A percentile compares a stretch with the other conserved stretches of the same genome.
Evolutionary conservation across 2,113 vertebrate species (phyloP).

Genomic region (Rhabdomys dilectus): DNA sequence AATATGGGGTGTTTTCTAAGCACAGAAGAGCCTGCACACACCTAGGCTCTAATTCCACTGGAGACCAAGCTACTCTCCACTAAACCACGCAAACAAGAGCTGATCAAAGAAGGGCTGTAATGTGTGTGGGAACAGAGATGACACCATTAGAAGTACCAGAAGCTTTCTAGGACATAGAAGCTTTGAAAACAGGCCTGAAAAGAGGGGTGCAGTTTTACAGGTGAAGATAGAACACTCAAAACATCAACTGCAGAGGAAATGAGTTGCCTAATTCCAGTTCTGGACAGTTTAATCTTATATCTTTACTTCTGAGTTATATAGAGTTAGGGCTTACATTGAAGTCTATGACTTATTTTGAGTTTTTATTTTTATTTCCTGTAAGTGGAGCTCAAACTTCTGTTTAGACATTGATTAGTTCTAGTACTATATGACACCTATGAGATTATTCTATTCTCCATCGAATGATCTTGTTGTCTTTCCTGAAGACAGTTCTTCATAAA

Average conservation of each 20-base stretch:
- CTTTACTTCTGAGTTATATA: neutral
- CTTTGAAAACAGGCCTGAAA: neutral
- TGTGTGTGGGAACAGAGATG: neutral
- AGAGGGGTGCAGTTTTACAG: neutral
- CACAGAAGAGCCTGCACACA: fast-evolving
- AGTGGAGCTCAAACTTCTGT: neutral
- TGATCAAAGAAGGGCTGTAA: neutral
- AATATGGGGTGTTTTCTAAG: neutral
- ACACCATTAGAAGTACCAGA: neutral
- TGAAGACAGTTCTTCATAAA: neutral
- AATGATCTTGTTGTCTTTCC: neutral
- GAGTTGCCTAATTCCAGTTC: neutral
- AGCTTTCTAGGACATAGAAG: too few species aligned
- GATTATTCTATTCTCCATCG: neutral
- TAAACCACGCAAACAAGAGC: neutral
- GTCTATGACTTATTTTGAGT: neutral
- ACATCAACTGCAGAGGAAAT: neutral
- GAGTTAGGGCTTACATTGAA: neutral
- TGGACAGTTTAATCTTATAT: neutral
- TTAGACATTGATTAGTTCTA: neutral
- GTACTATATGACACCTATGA: too few species aligned
- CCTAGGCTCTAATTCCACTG: neutral
- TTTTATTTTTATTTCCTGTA: neutral
- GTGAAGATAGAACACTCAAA: neutral
- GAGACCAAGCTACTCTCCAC: neutral